Conservation (phyloP, 2,113 vertebrate genomes). For the Seriola aureovittata region DNA sequence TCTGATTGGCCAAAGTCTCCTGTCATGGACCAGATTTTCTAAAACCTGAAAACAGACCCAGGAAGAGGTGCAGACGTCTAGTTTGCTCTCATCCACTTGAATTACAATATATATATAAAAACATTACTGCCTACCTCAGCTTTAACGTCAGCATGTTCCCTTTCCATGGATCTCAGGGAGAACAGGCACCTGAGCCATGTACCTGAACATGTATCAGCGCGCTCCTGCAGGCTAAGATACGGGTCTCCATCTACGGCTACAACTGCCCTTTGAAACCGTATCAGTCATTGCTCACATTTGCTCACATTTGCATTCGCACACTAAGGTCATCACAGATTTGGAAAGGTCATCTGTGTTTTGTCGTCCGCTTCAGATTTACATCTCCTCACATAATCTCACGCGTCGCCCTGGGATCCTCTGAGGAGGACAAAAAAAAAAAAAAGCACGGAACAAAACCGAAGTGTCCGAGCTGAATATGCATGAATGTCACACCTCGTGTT, state of each 20-base stretch:
- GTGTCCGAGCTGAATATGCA: conserved; percentile 57
- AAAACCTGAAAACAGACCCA: too few relatives aligned
- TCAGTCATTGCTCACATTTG: conserved; percentile 49
- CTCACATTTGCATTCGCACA: conserved; percentile 51
- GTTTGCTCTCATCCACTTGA: too few relatives aligned
- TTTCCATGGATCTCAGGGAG: too few relatives aligned
- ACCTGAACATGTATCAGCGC: conserved; percentile 8
- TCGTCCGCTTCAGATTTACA: conserved; percentile 47
- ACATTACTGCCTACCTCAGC: too few relatives aligned
- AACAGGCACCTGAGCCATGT: not conserved
- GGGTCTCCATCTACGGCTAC: not conserved
- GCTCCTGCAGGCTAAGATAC: conserved; percentile 6
- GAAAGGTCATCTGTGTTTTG: conserved; percentile 63
- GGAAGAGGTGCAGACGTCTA: too few relatives aligned
- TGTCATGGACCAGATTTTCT: too few relatives aligned
- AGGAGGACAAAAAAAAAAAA: not conserved
- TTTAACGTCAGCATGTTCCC: not conserved
- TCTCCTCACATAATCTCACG: conserved; percentile 44
- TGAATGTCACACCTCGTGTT: conserved; percentile 51
- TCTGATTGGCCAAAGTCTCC: too few relatives aligned
- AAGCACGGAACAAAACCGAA: conserved; percentile 21
- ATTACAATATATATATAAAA: too few relatives aligned
- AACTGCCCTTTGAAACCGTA: conserved; percentile 31
- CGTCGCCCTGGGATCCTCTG: conserved; percentile 19
- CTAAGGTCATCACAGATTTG: conserved; percentile 53